A percentile compares a stretch with the other conserved stretches of the same genome.
These are phyloP conservation scores for Petrophora chlorosata DNA, from an alignment of 2,888 invertebrate genomes.

Conservation along the genomic window DNA sequence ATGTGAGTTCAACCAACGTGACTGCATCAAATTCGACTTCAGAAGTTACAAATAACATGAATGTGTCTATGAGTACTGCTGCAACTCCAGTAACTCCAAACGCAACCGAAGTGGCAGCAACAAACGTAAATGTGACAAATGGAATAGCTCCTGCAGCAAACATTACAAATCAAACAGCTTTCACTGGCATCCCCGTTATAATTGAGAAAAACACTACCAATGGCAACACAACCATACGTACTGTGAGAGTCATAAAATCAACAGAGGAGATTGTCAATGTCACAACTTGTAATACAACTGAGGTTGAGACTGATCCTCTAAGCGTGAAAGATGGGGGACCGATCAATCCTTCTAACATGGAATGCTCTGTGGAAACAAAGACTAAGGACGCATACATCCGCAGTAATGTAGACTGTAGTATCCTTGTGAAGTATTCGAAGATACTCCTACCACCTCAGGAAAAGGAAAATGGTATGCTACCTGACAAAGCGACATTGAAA, in stretches of 20 bases:
- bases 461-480: conserved; percentile 46
- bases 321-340: conserved; percentile 56
- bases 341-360: conserved; percentile 50
- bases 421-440: conserved; percentile 60
- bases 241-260: background rate
- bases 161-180: too few species aligned
- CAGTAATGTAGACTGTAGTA: conserved; percentile 60
- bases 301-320: conserved; percentile 59
- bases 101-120: background rate
- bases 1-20: too few species aligned
- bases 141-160: conserved; percentile 1
- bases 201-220: background rate
- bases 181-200: background rate
- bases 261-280: conserved; percentile 12
- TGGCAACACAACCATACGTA: conserved; percentile 19
- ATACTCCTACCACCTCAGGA: conserved; percentile 63
- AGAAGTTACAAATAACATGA: background rate
- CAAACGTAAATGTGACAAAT: conserved; percentile 8
- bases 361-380: conserved; percentile 65
- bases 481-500: conserved; percentile 59
- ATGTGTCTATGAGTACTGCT: background rate
- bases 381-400: conserved; percentile 52
- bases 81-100: background rate
- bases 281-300: conserved; percentile 25
- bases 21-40: conserved; percentile 6